phyloP scores from a whole-genome alignment of 2,888 invertebrate species.

The Phyllotreta striolata region DNA sequence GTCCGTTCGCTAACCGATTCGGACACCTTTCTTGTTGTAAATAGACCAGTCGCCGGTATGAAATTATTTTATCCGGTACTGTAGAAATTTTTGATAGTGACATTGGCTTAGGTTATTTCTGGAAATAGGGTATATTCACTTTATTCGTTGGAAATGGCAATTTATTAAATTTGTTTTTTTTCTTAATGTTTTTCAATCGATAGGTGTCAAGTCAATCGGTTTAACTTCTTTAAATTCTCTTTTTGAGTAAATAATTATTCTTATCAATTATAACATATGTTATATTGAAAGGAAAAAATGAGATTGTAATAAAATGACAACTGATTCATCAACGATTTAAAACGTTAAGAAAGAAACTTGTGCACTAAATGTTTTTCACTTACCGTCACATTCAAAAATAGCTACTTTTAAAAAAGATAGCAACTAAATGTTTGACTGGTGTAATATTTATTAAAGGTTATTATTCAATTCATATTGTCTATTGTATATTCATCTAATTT shows the following conservation, averaged over 20 bases:
- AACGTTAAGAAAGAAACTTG: constrained; percentile 16
- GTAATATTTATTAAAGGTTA: constrained; percentile 37
- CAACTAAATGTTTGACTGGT: constrained; percentile 28
- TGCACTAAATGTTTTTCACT: constrained; percentile 22
- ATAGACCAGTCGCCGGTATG: constrained; percentile 28
- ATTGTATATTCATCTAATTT: constrained; percentile 29
- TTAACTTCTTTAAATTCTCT: too few relatives aligned
- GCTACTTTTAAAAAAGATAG: constrained; percentile 22
- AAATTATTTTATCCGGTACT: constrained; percentile 26
- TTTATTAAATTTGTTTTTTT: constrained; percentile 13
- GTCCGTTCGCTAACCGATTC: constrained; percentile 17
- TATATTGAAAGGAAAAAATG: too few relatives aligned
- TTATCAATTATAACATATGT: too few relatives aligned
- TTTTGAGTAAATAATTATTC: too few relatives aligned
- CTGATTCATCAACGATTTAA: too few relatives aligned
- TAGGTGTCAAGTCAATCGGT: too few relatives aligned
- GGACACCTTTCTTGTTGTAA: constrained; percentile 34
- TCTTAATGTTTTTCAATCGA: constrained; percentile 16
- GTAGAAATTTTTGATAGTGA: constrained; percentile 33
- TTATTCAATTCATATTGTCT: constrained; percentile 32
- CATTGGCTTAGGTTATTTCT: constrained; percentile 26
- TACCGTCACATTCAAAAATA: constrained; percentile 28
- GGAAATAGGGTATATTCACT: constrained; percentile 31
- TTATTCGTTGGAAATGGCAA: constrained; percentile 26
- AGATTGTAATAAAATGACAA: too few relatives aligned